Base-by-base conservation (phyloP, 2,888 invertebrate species). In the Caenorhabditis sp. region DNA sequence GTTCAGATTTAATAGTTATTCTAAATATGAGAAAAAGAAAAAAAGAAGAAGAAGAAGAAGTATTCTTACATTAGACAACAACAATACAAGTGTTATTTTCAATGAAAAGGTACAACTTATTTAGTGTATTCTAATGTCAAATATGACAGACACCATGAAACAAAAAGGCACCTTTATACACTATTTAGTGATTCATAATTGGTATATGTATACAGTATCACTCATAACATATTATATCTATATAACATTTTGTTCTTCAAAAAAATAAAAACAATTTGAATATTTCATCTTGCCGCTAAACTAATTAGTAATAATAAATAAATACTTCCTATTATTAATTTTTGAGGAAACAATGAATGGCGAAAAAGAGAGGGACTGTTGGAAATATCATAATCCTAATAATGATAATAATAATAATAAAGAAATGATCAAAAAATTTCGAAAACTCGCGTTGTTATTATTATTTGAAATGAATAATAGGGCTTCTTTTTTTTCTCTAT, bases 381-480 rank as follows among this genome's bases (percentile, higher is more conserved):
- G 49, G 49, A 14, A 37, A 14, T 6, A 37, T 6, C 14, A 6
- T 14, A 14, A 37, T 37, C 14, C 31, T 31, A 31, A 31, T 6
- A 31, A 31, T 31, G 5, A 6, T 31, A 31, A 31, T 6, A 31
- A 31, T 10, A 31, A 31, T 31, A 31, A 6, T 6, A 31, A 31
- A 31, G 10, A 6, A 31, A 31, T 31, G 31, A 31, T 31, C 31
- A 31, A 6, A 58, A 58, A 36, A 58, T 57, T 58, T 58, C 37
- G 37, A 58, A 58, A 57, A 12, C 14, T 12, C 54, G 23, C 8
- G 26, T 54, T 54, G n/a, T n/a, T 27, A 61, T 64, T 53, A 62
- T 65, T 53, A 65, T 64, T 51, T n/a, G 51, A 51, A 51, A 21
- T 51, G 51, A 64, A 62, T 66, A 65, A 70, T 70, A 70, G 65